Base-by-base conservation (phyloP, 2,113 vertebrate species). In the Elaphurus davidianus region DNA sequence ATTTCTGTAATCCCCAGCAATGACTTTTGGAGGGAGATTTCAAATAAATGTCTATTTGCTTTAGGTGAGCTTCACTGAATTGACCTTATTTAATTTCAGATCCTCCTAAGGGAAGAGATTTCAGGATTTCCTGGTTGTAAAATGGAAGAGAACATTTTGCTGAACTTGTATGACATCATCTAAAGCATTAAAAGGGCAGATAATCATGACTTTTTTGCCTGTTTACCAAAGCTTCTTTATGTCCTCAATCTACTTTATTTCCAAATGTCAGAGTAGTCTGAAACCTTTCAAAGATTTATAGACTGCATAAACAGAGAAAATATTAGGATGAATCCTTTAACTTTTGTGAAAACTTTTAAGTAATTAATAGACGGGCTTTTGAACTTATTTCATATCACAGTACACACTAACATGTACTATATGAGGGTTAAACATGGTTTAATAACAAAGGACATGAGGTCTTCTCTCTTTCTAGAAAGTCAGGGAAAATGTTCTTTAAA, bases 31-130 rank as follows among this genome's bases (percentile, higher is more conserved):
- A 89, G 96, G 40, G 97, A 96, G 95, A 96, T 94, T 97, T 98
- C 96, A 99, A 98, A 99, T 98, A 99, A 97, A 98, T 43, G 47
- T 98, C 96, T 98, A 83, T 98, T 99, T 98, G 98, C 97, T 98
- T 95, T 98, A 96, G 96, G 92, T 95, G 95, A 98, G 91, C 98
- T 98, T 98, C 97, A 93, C 90, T 97, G 97, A 98, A 96, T 90
- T 91, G 78, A 93, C 7, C 47, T 98, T 99, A 98, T 99, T 98
- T 98, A 98, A 99, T 98, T 99, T 98, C 95, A 97, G 91, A 83
- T 82, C 92, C 97, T 98, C 98, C 97, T 97, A 5, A 78, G 97
- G 97, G 88, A 98, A 98, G 95, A 98, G 93, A 95, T 85, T 98
- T 97, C 78, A 97, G 96, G 85, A 98, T 98, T 98, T 97, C 83